These are phyloP conservation scores for Psittacula echo DNA, from an alignment of 2,797 vertebrate genomes.

Conservation along the genomic window DNA sequence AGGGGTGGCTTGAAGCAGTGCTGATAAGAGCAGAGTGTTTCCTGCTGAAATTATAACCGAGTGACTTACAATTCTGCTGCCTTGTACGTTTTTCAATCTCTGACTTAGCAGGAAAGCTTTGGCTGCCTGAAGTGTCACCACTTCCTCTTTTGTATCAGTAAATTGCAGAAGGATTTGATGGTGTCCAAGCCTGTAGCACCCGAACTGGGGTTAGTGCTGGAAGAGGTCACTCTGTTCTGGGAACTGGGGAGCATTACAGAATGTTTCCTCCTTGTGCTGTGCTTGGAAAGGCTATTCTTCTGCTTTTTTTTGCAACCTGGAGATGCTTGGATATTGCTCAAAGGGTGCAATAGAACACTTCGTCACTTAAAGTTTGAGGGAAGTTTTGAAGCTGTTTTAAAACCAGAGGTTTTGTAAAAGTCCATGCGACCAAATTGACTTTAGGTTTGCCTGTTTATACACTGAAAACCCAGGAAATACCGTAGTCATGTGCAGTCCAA, in stretches of 20 bases:
- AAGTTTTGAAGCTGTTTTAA: background rate
- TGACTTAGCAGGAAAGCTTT: background rate
- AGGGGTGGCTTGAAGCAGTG: slow-evolving; percentile 24
- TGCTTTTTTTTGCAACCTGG: background rate
- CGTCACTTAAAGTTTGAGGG: background rate
- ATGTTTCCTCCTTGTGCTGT: background rate
- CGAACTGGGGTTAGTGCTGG: background rate
- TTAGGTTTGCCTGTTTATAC: background rate
- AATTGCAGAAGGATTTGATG: background rate
- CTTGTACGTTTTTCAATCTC: slow-evolving; percentile 33
- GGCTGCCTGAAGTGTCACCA: slow-evolving; percentile 5
- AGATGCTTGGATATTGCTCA: background rate
- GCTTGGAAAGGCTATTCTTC: slow-evolving; percentile 1
- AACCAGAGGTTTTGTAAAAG: background rate
- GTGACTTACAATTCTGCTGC: slow-evolving; percentile 43
- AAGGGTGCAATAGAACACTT: background rate
- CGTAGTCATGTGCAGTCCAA: fast-evolving
- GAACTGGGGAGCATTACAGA: background rate
- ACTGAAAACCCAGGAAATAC: background rate
- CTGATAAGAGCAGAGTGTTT: slow-evolving; percentile 33
- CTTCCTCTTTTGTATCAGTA: slow-evolving; percentile 18
- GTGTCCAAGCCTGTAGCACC: background rate
- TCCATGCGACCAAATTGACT: background rate
- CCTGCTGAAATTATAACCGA: slow-evolving; percentile 38
- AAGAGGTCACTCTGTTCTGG: background rate